Conservation (phyloP, 2,113 vertebrate genomes). For the Zosterops borbonicus region DNA sequence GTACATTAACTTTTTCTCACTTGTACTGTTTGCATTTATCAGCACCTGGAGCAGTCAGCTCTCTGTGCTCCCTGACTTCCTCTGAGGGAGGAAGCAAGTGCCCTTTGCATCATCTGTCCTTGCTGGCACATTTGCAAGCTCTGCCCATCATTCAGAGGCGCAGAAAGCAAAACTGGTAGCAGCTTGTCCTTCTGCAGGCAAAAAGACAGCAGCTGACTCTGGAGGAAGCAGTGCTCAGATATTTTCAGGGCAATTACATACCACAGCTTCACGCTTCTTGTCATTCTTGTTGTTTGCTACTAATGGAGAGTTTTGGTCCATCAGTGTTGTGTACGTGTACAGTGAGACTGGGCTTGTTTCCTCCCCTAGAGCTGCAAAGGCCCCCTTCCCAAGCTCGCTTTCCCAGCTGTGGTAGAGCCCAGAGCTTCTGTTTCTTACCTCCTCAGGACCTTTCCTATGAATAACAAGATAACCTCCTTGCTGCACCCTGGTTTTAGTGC, state of each 20-base stretch:
- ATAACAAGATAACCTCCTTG: not conserved
- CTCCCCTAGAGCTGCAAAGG: not conserved
- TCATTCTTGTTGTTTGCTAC: not conserved
- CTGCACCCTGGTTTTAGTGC: not conserved
- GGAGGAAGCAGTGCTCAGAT: not conserved
- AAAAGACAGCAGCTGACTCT: not conserved
- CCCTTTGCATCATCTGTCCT: not conserved
- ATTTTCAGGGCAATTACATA: not conserved
- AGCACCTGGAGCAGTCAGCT: not conserved
- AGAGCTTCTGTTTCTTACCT: not conserved
- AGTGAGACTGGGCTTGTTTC: accelerated
- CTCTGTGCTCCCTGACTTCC: not conserved
- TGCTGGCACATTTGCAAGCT: not conserved
- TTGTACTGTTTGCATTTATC: not conserved
- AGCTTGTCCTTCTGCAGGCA: not conserved
- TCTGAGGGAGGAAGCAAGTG: not conserved
- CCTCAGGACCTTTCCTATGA: not conserved
- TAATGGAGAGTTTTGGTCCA: not conserved
- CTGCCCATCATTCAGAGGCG: not conserved
- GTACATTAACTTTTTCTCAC: not conserved
- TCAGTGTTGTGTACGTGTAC: not conserved
- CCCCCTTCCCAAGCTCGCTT: not conserved
- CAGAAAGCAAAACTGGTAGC: not conserved
- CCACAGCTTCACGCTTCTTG: not conserved
- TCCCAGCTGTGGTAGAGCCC: accelerated